phyloP scores from a whole-genome alignment of 2,888 invertebrate species.

The Clivina fossor region DNA sequence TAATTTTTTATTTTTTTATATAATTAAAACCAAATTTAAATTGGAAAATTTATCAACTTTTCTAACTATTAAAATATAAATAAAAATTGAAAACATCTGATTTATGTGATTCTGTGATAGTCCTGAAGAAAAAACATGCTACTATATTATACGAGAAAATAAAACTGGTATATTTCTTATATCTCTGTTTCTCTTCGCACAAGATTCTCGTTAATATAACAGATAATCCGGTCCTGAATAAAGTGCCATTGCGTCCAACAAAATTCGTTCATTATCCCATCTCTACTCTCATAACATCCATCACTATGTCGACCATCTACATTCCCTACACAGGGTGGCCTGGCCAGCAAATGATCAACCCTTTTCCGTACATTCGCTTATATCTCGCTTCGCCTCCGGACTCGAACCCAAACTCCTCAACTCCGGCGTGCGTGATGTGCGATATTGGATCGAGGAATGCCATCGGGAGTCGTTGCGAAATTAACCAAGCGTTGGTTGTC shows the following conservation, averaged over 20 bases:
- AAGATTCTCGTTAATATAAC: not conserved
- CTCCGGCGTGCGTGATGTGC: slow-evolving; percentile 16
- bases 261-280: slow-evolving; percentile 23
- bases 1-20: not conserved
- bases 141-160: not conserved
- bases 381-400: not conserved
- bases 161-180: not conserved
- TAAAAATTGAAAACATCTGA: too few species aligned
- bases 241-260: not conserved
- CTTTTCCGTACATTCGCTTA: not conserved
- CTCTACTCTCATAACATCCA: slow-evolving; percentile 13
- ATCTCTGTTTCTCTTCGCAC: not conserved
- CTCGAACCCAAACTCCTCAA: not conserved
- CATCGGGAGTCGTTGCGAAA: slow-evolving; percentile 30
- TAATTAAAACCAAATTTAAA: not conserved
- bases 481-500: slow-evolving; percentile 27
- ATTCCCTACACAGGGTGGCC: not conserved
- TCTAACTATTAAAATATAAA: too few species aligned
- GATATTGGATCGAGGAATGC: slow-evolving; percentile 33
- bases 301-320: not conserved
- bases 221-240: slow-evolving; percentile 1
- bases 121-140: not conserved
- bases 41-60: too few species aligned
- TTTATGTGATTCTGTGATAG: not conserved
- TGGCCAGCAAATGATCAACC: not conserved